These are phyloP conservation scores for Drosophila longiperda DNA, from an alignment of 2,888 invertebrate genomes.

Conservation along the genomic window DNA sequence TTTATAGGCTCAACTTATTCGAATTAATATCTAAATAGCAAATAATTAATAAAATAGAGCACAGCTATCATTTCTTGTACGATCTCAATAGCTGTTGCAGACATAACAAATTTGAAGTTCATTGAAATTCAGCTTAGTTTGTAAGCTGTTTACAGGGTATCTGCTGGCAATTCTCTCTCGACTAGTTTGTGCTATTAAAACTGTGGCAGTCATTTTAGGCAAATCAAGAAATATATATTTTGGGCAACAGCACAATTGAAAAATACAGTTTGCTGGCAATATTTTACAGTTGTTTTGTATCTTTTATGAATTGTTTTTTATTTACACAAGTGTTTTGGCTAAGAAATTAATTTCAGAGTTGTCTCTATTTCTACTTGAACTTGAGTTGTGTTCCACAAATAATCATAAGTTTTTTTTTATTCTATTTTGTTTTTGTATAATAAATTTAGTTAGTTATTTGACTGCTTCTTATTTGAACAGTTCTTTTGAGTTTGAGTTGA, in stretches of 20 bases:
- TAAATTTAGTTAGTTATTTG: constrained; percentile 18
- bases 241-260: constrained; percentile 28
- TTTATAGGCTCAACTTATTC: no score
- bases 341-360: constrained; percentile 15
- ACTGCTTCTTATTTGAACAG: not conserved
- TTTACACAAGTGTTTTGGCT: constrained; percentile 38
- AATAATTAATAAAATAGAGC: no score
- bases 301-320: constrained; percentile 14
- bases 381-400: constrained; percentile 1
- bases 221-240: constrained; percentile 9
- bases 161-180: not conserved
- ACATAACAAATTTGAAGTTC: not conserved
- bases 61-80: no score
- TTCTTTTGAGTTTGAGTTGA: constrained; percentile 12
- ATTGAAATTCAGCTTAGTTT: not conserved
- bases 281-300: not conserved
- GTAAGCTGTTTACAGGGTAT: not conserved
- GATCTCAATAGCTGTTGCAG: not conserved
- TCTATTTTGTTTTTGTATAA: not conserved
- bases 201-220: constrained; percentile 1
- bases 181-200: not conserved
- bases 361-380: constrained; percentile 2
- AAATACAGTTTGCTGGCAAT: constrained; percentile 26
- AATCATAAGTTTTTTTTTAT: constrained; percentile 12
- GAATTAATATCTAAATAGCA: no score